Base-by-base conservation (phyloP, 2,888 invertebrate species). In the Cremastinae sp. region DNA sequence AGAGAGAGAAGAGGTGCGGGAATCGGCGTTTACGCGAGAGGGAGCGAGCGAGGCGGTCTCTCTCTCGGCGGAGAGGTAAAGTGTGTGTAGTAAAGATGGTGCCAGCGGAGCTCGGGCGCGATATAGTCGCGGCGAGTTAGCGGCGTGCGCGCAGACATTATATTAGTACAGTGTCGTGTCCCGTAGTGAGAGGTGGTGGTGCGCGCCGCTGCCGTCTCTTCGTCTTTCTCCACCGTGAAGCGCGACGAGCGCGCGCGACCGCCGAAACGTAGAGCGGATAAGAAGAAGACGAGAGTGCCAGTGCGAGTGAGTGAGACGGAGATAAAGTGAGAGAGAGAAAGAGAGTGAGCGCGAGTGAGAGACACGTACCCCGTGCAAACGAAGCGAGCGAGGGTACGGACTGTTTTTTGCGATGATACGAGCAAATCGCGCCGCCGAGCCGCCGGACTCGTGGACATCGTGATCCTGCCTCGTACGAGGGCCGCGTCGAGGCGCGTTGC, bases 101-200 rank as follows among this genome's bases (percentile, higher is more conserved):
- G 86, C 85, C 85, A 86, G 84, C 81, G 85, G 83, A 80, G 81
- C 83, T 85, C 83, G 82, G 73, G 68, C 85, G 84, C 84, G 86
- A 86, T 86, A 85, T 83, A 85, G 85, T 86, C 81, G 86, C 85
- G 83, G 82, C 79, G 84, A 84, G 85, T 80, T 84, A 85, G 87
- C 87, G 88, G 87, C 88, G 88, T 87, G 87, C 86, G 83, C 87
- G 88, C 86, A 86, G 88, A 84, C 87, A 87, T 80, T 87, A 78
- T 49, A 53, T 68, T 81, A 82, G 81, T 84, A 82, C 81, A 72
- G 77, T 76, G 73, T 80, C 65, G 76, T 80, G 77, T 77, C 76
- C 75, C 68, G 79, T 75, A 86, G 77, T 84, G 75, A 71, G 75
- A 72, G 78, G 80, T 79, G 79, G 76, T 76, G 71, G 74, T 78